These are phyloP conservation scores for Acleris emargana DNA, from an alignment of 2,888 invertebrate genomes.

Conservation along the genomic window DNA sequence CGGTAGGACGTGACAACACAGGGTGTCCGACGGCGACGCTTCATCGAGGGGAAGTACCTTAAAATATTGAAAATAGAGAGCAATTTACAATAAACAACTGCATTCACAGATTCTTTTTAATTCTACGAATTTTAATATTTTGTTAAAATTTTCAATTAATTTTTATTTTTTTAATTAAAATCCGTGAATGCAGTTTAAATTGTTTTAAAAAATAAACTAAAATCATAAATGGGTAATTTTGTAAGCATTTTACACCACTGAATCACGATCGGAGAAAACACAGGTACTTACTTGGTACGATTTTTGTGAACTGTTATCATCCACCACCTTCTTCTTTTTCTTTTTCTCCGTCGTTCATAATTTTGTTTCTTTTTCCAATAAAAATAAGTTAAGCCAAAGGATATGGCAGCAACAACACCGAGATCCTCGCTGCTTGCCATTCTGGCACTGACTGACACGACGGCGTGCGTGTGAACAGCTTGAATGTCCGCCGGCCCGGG, in stretches of 20 bases:
- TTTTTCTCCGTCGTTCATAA: constrained; percentile 38
- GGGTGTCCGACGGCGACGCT: too few species aligned
- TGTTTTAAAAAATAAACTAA: too few species aligned
- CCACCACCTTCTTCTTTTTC: constrained; percentile 40
- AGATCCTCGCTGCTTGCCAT: constrained; percentile 37
- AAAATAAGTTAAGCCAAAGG: constrained; percentile 42
- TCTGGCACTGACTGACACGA: constrained; percentile 36
- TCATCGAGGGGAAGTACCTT: too few species aligned
- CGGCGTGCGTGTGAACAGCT: constrained; percentile 5
- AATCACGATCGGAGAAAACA: constrained; percentile 37
- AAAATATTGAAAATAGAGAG: too few species aligned
- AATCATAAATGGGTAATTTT: too few species aligned
- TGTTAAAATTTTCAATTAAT: too few species aligned
- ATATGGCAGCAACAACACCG: constrained; percentile 38
- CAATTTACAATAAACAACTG: too few species aligned
- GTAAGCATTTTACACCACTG: constrained; percentile 38
- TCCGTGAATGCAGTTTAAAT: too few species aligned
- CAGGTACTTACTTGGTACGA: constrained; percentile 32
- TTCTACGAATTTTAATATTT: too few species aligned
- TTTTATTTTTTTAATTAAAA: too few species aligned
- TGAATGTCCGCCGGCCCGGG: constrained; percentile 38
- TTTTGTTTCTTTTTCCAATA: constrained; percentile 42
- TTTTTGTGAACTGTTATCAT: constrained; percentile 35
- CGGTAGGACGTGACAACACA: too few species aligned
- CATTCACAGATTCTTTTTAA: too few species aligned